These are phyloP conservation scores for Diprion similis DNA, from an alignment of 1,140 invertebrate genomes.

Conservation along the genomic window DNA sequence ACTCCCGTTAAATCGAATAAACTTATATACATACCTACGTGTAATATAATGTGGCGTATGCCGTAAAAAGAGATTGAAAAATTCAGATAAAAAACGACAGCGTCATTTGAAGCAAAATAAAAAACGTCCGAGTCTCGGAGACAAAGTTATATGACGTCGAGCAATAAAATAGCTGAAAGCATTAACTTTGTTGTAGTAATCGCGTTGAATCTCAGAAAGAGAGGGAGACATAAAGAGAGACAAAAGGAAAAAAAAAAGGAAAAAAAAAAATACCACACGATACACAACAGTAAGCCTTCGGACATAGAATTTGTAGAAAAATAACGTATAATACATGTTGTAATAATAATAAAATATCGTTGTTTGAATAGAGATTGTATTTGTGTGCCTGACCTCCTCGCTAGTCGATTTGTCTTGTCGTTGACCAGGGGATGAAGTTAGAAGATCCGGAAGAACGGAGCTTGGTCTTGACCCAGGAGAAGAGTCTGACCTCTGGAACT, in stretches of 20 bases:
- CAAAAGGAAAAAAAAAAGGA: constrained; percentile 29
- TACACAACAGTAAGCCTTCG: constrained; percentile 5
- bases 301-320: constrained; percentile 27
- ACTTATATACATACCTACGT: too few species aligned
- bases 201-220: too few species aligned
- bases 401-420: constrained; percentile 91
- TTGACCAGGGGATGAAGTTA: constrained; percentile 85
- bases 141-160: too few species aligned
- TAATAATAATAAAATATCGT: constrained; percentile 24
- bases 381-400: constrained; percentile 81
- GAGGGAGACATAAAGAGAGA: constrained; percentile 22
- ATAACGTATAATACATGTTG: constrained; percentile 27
- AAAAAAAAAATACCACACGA: constrained; percentile 25
- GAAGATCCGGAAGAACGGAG: constrained; percentile 91
- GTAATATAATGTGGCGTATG: too few species aligned
- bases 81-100: too few species aligned
- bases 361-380: constrained; percentile 23
- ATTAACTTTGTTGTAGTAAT: too few species aligned
- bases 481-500: constrained; percentile 64
- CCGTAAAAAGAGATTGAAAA: too few species aligned
- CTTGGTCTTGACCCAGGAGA: constrained; percentile 77
- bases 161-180: too few species aligned
- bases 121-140: too few species aligned
- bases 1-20: too few species aligned
- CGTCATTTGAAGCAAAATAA: too few species aligned